Percentiles rank a stretch among this genome's conserved stretches.
These are phyloP conservation scores for Trachythela sp. DNA, from an alignment of 64 coral and sea anemone species.

Conservation along the genomic window DNA sequence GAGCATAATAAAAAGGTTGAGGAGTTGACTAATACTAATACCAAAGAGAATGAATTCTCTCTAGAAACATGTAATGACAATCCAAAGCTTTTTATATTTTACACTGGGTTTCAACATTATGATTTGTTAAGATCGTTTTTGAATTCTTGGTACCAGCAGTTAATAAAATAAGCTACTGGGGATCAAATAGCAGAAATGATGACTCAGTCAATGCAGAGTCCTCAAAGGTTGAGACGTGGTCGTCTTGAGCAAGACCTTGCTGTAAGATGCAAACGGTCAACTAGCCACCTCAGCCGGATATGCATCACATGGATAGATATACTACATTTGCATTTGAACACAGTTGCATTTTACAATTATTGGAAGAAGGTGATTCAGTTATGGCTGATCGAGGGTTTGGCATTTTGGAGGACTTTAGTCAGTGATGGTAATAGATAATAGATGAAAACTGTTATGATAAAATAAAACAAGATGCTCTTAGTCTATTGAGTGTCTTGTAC, in stretches of 20 bases:
- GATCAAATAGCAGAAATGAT: constrained; percentile 35
- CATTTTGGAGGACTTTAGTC: neutral
- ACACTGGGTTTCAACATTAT: constrained; percentile 40
- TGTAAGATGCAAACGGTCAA: constrained; percentile 50
- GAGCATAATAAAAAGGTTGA: neutral
- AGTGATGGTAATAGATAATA: neutral
- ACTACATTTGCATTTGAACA: constrained; percentile 36
- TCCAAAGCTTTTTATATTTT: constrained; percentile 29
- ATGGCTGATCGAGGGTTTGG: constrained; percentile 52
- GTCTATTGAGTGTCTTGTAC: too few species aligned
- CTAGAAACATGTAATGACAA: neutral
- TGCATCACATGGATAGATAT: constrained; percentile 54
- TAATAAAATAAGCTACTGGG: constrained; percentile 57
- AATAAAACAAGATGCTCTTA: too few species aligned
- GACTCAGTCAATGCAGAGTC: constrained; percentile 36
- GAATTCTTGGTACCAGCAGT: constrained; percentile 38
- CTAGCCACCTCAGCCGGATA: constrained; percentile 37
- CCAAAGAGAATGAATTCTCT: neutral
- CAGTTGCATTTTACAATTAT: constrained; percentile 42
- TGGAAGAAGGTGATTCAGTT: constrained; percentile 41
- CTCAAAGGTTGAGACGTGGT: constrained; percentile 53
- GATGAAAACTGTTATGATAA: neutral
- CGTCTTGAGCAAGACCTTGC: constrained; percentile 57
- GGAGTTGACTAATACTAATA: neutral
- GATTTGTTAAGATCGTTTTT: constrained; percentile 44